Evolutionary conservation across 2,888 invertebrate genomes (phyloP).

Genomic region (Hoplodrina blanda): DNA sequence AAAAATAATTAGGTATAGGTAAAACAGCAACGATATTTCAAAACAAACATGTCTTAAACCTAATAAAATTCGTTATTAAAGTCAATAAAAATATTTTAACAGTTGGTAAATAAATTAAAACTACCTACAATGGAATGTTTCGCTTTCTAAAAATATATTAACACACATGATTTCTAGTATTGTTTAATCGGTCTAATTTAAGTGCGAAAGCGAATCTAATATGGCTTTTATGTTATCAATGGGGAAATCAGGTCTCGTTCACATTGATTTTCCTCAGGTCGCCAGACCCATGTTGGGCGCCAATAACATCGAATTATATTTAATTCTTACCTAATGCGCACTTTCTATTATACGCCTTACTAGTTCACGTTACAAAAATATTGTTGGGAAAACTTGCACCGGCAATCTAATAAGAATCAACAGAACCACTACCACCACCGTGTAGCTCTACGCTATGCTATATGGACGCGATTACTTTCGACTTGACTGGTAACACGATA

Average conservation of each 20-base stretch:
- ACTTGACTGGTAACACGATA: conserved; percentile 51
- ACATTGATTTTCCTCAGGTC: conserved; percentile 39
- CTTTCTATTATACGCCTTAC: conserved; percentile 38
- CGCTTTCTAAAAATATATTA: conserved; percentile 11
- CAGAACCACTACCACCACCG: conserved; percentile 42
- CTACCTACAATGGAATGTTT: conserved; percentile 56
- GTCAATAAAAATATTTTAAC: conserved; percentile 53
- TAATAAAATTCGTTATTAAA: conserved; percentile 56
- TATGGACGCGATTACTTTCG: conserved; percentile 60
- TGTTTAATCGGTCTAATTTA: conserved; percentile 42
- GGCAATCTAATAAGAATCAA: conserved; percentile 52
- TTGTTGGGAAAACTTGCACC: conserved; percentile 54
- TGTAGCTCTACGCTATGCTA: conserved; percentile 39
- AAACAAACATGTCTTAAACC: conserved; percentile 51
- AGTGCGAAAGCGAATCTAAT: conserved; percentile 57
- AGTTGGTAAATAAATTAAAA: conserved; percentile 43
- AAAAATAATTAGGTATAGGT: conserved; percentile 26
- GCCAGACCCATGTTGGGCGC: conserved; percentile 60
- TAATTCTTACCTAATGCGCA: conserved; percentile 36
- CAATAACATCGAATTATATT: conserved; percentile 47
- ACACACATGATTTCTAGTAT: conserved; percentile 37
- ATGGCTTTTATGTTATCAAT: conserved; percentile 34
- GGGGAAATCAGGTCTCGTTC: conserved; percentile 51
- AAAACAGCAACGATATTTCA: conserved; percentile 40
- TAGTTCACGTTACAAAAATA: conserved; percentile 64